Evolutionary conservation across 92 coral and sea anemone species (phyloP), one percentile per base, ranked within the genome.

Genomic region (Epizoanthus rinbou): DNA sequence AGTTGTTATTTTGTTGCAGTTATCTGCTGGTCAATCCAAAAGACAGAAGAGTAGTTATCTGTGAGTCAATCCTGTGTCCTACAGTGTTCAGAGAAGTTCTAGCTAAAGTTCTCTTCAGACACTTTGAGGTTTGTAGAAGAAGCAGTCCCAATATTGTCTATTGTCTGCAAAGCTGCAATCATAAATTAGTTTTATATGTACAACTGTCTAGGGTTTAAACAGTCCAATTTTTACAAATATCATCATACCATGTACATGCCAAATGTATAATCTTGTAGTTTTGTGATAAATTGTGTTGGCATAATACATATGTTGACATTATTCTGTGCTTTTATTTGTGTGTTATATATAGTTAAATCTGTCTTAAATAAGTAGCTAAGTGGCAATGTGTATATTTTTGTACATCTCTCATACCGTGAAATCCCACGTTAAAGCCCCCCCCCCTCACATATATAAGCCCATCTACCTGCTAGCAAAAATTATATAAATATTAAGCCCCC

Each of bases 11-110:
- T 50, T 13, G 25, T 43, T 68, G 37, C 72, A 96, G 99, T 63
- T 94, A 96, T 80, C 93, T 96, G 65, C 93, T 96, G 84, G 99
- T 96, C 24, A 96, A 96, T 66, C 99, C 99, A 73, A 90, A 92
- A 50, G 98, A 96, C 81, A 89, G 99, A 47, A 74, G 99, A 45
- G 99, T 96, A 43, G 93, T 96, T 5, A 81, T 96, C 56, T 96
- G 99, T 57, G 99, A 96, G 84, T 96, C 99, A 9, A 90, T 96
- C 1, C 87, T 96, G 68, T 94, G 99, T 64, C 94, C 99, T 0
- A 96, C 98, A 3, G 80, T 87, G 74, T 96, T 95, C 90, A 88
- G 98, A 72, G 97, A 96, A 58, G 87, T 91, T 23, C 79, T 96
- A 39, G 99, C 99, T 43, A 92, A 92, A 85, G 99, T 96, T 64